Conservation (phyloP, 2,113 vertebrate species). For the Opisthocomus hoazin region DNA sequence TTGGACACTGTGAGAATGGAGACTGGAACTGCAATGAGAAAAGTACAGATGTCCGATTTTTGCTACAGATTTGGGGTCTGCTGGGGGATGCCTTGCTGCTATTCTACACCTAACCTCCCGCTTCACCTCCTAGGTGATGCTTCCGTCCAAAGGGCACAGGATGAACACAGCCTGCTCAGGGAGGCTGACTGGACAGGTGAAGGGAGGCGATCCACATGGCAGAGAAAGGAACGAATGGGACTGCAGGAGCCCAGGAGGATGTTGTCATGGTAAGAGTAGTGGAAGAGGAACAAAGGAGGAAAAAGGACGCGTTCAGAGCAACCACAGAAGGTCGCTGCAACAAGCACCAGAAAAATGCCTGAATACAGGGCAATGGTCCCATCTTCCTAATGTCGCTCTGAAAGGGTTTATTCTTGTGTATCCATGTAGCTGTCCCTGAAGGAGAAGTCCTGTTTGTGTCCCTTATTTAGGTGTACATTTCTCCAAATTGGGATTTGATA, state of each 20-base stretch:
- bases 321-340: not conserved
- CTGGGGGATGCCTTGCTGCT: not conserved
- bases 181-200: not conserved
- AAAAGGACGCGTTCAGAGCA: not conserved
- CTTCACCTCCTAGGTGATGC: not conserved
- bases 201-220: not conserved
- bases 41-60: accelerated
- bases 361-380: not conserved
- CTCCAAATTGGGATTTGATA: not conserved
- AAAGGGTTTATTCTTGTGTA: not conserved
- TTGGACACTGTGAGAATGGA: not conserved
- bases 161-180: accelerated
- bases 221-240: not conserved
- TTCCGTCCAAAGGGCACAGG: not conserved
- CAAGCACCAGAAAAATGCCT: not conserved
- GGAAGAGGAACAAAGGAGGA: not conserved
- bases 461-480: not conserved
- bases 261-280: not conserved
- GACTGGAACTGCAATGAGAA: not conserved
- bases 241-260: not conserved
- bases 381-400: not conserved
- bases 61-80: not conserved
- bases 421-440: not conserved
- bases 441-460: not conserved
- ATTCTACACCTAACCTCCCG: not conserved